Conservation (phyloP, 2,888 invertebrate species). For the Graphium colonna region DNA sequence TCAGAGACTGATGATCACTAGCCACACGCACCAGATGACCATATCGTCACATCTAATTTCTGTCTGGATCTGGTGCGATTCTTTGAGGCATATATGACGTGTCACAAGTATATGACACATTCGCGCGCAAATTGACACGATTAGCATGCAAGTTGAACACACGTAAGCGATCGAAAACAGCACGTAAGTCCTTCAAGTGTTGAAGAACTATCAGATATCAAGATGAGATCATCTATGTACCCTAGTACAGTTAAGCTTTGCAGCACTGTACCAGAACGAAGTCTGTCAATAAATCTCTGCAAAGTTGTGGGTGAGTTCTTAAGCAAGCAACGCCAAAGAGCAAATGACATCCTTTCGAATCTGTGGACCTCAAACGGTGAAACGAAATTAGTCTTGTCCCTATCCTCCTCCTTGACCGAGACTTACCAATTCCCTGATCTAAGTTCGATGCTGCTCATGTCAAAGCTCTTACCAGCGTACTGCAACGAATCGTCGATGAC, state of each 20-base stretch:
- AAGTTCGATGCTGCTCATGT: constrained; percentile 45
- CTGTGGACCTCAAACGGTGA: constrained; percentile 37
- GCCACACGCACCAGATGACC: not conserved
- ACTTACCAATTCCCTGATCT: constrained; percentile 47
- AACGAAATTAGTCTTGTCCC: constrained; percentile 38
- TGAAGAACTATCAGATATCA: not conserved
- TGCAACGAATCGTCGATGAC: constrained; percentile 49
- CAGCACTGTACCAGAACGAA: constrained; percentile 20
- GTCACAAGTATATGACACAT: not conserved
- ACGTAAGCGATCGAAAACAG: not conserved
- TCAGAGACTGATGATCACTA: constrained; percentile 42
- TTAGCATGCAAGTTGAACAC: not conserved
- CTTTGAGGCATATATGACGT: not conserved
- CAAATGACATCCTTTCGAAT: too few species aligned
- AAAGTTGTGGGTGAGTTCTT: constrained; percentile 36
- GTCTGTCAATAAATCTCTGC: constrained; percentile 33
- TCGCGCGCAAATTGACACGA: not conserved
- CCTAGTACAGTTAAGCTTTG: not conserved
- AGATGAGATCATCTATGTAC: not conserved
- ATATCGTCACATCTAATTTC: too few species aligned
- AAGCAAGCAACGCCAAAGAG: constrained; percentile 40
- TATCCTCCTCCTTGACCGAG: constrained; percentile 25
- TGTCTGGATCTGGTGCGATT: not conserved
- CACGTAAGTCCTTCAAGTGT: not conserved
- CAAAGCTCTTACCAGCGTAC: constrained; percentile 33